Evolutionary conservation across 2,797 vertebrate species (phyloP), one percentile per base, ranked within the genome.

Genomic region (Sardinella longiceps): DNA sequence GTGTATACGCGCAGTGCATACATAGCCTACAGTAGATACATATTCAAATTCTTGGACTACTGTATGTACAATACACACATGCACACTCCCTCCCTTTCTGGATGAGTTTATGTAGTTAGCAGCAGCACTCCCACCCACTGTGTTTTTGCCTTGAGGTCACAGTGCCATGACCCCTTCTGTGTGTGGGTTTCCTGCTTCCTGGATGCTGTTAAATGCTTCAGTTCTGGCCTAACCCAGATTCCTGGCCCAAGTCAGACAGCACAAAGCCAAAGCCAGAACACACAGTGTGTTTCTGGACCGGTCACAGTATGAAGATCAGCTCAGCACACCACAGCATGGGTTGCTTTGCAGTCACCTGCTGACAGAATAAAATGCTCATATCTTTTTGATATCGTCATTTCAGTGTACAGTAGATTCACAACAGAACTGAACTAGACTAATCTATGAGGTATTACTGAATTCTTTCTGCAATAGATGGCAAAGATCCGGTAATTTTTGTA

Each of bases 111-210:
- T 74, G 66, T 63, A 63, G 60, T 63, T 30, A 63, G 60, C 66
- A 63, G 60, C 66, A 74, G 66, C 2, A 15, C 18, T 74, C 33
- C 66, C 66, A 37, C 33, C 66, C 66, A 39, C 66, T 12, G 15
- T 74, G 66, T 37, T 74, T 74, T 74, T 37, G 15, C 66, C 66
- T 74, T 33, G 14, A 74, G 66, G 66, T 74, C 63, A 81, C 9
- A 15, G 85, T 83, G 83, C 86, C 28, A 33, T 85, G 89, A 88
- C 86, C 87, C 83, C 80, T 90, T 83, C 80, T 87, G 90, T 86
- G 66, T 87, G 66, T 88, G 28, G 84, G 85, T 87, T 90, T 93
- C 90, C 91, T 90, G 85, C 87, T 90, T 93, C 90, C 91, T 90
- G 66, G 85, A 50, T 84, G 85, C 87, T 90, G 86, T 92, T 88